A percentile compares a stretch with the other conserved stretches of the same genome.
Conservation (phyloP, 2,797 vertebrate genomes). For the Cryptoblepharus egeriae region DNA sequence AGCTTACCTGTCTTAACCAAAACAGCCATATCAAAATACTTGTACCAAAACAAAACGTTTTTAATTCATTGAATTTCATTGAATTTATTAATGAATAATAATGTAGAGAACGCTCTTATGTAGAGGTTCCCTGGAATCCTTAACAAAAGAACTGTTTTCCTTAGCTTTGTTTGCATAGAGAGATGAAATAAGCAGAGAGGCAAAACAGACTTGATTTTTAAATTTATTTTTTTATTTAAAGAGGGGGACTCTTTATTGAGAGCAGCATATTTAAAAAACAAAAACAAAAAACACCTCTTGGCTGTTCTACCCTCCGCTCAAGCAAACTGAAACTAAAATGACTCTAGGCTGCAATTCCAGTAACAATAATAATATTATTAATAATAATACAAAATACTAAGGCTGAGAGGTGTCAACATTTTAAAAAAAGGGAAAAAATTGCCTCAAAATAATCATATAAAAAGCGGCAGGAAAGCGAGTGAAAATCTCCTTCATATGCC, state of each 20-base stretch:
- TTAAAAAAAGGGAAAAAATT: conserved; percentile 63
- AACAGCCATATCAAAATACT: neutral
- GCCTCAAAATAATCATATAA: conserved; percentile 74
- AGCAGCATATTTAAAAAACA: conserved; percentile 85
- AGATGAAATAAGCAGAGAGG: conserved; percentile 15
- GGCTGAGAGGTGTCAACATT: conserved; percentile 64
- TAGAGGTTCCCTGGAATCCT: too few species aligned
- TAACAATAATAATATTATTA: conserved; percentile 56
- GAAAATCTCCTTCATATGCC: conserved; percentile 93
- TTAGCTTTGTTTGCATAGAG: neutral
- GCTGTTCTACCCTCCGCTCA: conserved; percentile 85
- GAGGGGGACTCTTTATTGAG: conserved; percentile 93
- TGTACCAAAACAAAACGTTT: neutral
- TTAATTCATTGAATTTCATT: neutral
- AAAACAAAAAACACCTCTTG: conserved; percentile 78
- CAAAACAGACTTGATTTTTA: conserved; percentile 24
- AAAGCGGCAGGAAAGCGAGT: conserved; percentile 79
- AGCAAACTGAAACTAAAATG: conserved; percentile 77
- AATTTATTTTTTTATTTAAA: conserved; percentile 71
- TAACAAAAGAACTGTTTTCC: too few species aligned
- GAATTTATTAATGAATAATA: neutral
- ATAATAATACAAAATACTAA: conserved; percentile 58
- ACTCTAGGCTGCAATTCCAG: conserved; percentile 72
- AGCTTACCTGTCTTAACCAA: neutral
- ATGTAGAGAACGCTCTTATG: neutral